Conservation (phyloP, 2,888 invertebrate species). For the Clivina fossor region DNA sequence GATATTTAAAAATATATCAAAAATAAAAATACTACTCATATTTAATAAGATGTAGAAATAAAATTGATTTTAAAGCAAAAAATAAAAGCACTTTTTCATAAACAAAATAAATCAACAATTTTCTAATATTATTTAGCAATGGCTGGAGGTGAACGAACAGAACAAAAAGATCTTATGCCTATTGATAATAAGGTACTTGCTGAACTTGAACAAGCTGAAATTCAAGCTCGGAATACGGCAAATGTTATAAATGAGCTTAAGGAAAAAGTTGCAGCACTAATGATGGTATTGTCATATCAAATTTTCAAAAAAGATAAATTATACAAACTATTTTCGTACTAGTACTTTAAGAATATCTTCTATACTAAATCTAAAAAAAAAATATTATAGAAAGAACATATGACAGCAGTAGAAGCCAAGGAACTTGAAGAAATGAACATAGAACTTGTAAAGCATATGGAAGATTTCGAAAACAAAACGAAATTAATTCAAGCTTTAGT, state of each 20-base stretch:
- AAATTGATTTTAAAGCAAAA: no score
- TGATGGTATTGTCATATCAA: no score
- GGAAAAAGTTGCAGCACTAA: slow-evolving; percentile 49
- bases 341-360: neutral
- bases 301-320: slow-evolving; percentile 37
- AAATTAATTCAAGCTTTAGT: slow-evolving; percentile 60
- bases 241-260: slow-evolving; percentile 53
- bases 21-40: no score
- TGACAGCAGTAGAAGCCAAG: slow-evolving; percentile 61
- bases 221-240: slow-evolving; percentile 55
- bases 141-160: slow-evolving; percentile 39
- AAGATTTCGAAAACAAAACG: slow-evolving; percentile 63
- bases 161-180: slow-evolving; percentile 47
- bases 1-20: no score
- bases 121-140: no score
- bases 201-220: slow-evolving; percentile 56
- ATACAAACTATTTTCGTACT: neutral
- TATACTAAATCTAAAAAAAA: slow-evolving; percentile 6
- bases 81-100: no score
- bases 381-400: slow-evolving; percentile 56
- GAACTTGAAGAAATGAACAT: slow-evolving; percentile 61
- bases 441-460: slow-evolving; percentile 61
- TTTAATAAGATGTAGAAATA: no score
- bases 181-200: slow-evolving; percentile 46
- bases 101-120: no score